Conservation (phyloP, 2,888 invertebrate genomes). For the Parasteatoda lunata region DNA sequence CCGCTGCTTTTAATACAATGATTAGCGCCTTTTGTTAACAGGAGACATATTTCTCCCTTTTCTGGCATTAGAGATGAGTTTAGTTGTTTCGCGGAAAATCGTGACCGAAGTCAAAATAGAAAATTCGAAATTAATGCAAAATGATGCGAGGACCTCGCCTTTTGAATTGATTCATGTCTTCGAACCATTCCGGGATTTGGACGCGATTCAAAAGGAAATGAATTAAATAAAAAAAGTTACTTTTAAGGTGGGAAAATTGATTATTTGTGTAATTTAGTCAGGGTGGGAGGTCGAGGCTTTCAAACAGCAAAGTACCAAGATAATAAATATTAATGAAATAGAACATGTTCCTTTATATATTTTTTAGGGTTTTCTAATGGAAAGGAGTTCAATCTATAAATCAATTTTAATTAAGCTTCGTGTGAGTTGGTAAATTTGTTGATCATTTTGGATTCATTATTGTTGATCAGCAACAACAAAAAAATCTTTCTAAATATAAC, state of each 20-base stretch:
- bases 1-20: slow-evolving; percentile 32
- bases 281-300: too few species aligned
- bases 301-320: too few species aligned
- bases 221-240: not conserved
- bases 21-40: slow-evolving; percentile 36
- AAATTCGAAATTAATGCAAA: not conserved
- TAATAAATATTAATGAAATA: too few species aligned
- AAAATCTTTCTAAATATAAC: too few species aligned
- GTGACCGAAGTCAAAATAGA: not conserved
- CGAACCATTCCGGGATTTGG: not conserved
- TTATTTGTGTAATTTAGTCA: too few species aligned
- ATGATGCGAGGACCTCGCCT: slow-evolving; percentile 1
- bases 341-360: too few species aligned
- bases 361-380: too few species aligned
- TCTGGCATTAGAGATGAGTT: slow-evolving; percentile 3
- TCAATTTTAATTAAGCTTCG: too few species aligned
- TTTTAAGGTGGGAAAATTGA: not conserved
- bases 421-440: too few species aligned
- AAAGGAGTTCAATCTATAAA: too few species aligned
- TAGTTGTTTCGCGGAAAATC: slow-evolving; percentile 7
- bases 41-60: slow-evolving; percentile 21
- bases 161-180: not conserved
- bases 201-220: not conserved
- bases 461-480: too few species aligned
- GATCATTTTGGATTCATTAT: too few species aligned